phyloP scores from a whole-genome alignment of 1,140 invertebrate genomes.

The Gerris buenoi region DNA sequence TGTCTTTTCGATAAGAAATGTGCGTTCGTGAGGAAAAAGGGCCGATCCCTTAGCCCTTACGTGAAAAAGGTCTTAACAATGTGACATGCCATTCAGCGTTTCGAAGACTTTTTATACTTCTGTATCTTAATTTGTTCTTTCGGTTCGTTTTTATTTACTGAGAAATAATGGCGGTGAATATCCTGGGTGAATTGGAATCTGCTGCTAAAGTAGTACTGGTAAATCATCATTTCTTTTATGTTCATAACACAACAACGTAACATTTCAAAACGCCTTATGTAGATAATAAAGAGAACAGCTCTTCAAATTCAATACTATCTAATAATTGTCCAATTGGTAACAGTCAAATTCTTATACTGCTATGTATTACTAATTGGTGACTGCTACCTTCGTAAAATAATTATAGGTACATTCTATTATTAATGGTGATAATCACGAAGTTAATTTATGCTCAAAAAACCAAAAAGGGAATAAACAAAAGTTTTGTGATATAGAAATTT shows the following conservation, averaged over 20 bases:
- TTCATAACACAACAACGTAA: too few relatives aligned
- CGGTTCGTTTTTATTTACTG: background rate
- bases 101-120: background rate
- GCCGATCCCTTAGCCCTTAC: too few relatives aligned
- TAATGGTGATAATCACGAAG: too few relatives aligned
- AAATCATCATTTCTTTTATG: too few relatives aligned
- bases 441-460: too few relatives aligned
- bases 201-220: slow-evolving; percentile 54
- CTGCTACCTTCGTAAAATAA: background rate
- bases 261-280: too few relatives aligned
- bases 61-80: too few relatives aligned
- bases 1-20: too few relatives aligned
- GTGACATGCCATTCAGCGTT: background rate
- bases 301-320: background rate
- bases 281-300: background rate
- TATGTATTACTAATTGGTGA: background rate
- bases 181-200: slow-evolving; percentile 45
- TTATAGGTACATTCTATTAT: background rate
- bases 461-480: too few relatives aligned
- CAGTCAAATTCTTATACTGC: background rate
- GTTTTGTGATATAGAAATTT: too few relatives aligned
- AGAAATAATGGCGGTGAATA: slow-evolving; percentile 20
- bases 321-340: background rate
- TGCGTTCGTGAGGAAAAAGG: too few relatives aligned
- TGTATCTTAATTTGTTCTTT: background rate